Evolutionary conservation across 2,888 invertebrate species (phyloP).

Genomic region (Cheilosia impressa): DNA sequence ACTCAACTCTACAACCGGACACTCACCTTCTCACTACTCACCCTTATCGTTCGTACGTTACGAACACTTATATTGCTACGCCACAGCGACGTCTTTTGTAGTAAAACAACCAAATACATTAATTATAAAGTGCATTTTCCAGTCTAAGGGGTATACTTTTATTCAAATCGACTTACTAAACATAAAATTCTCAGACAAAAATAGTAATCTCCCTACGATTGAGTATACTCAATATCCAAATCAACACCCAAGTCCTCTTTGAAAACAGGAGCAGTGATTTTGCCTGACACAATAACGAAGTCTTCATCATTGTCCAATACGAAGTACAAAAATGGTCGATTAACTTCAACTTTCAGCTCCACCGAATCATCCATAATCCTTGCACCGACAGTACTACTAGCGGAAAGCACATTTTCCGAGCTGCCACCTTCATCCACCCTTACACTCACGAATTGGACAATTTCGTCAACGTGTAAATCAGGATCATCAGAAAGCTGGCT

Average conservation of each 20-base stretch:
- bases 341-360: conserved; percentile 84
- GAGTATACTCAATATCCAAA: conserved; percentile 40
- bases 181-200: neutral
- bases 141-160: conserved; percentile 15
- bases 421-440: conserved; percentile 86
- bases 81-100: neutral
- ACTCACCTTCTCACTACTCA: too few species aligned
- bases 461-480: conserved; percentile 87
- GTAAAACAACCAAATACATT: neutral
- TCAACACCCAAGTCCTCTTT: conserved; percentile 74
- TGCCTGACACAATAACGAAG: conserved; percentile 86
- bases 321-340: conserved; percentile 87
- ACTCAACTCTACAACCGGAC: too few species aligned
- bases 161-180: conserved; percentile 1
- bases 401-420: conserved; percentile 84
- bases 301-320: conserved; percentile 86
- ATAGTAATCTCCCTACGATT: conserved; percentile 12
- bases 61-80: too few species aligned
- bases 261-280: conserved; percentile 85
- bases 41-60: too few species aligned
- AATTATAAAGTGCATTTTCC: conserved; percentile 1
- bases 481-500: conserved; percentile 85
- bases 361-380: conserved; percentile 77
- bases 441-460: conserved; percentile 87
- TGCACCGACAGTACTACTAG: conserved; percentile 72